Conservation (phyloP, 2,888 invertebrate genomes). For the Lasioglossum oenotherae region DNA sequence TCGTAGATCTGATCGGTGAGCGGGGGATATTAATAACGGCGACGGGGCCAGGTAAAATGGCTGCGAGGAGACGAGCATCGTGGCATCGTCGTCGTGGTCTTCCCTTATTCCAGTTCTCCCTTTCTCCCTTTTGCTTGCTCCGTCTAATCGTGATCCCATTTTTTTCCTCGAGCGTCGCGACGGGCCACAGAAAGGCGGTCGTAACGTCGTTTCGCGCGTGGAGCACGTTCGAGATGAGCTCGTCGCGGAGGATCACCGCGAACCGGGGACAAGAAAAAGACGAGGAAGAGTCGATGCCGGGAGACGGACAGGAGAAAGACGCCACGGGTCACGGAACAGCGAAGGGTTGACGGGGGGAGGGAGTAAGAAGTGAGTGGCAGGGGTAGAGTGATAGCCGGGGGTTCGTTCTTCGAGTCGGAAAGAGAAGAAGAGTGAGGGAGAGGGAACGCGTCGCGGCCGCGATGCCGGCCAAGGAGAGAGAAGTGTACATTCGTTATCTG, state of each 20-base stretch:
- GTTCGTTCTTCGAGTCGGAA: slow-evolving; percentile 14
- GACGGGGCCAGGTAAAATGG: slow-evolving; percentile 33
- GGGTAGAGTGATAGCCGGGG: slow-evolving; percentile 16
- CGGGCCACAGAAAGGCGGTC: slow-evolving; percentile 59
- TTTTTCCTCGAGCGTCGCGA: slow-evolving; percentile 24
- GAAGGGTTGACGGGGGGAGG: slow-evolving; percentile 8
- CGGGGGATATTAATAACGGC: slow-evolving; percentile 55
- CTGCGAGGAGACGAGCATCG: slow-evolving; percentile 2
- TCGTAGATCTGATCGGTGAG: slow-evolving; percentile 52
- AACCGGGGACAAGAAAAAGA: slow-evolving; percentile 53
- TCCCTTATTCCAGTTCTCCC: not conserved
- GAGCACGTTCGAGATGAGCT: slow-evolving; percentile 51
- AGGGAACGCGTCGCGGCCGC: slow-evolving; percentile 44
- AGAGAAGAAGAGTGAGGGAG: slow-evolving; percentile 29
- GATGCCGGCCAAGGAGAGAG: slow-evolving; percentile 69
- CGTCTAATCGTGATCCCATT: slow-evolving; percentile 54
- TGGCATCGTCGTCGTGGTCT: not conserved
- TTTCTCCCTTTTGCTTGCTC: not conserved
- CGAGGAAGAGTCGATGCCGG: slow-evolving; percentile 52
- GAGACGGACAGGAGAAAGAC: slow-evolving; percentile 61
- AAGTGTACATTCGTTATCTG: slow-evolving; percentile 83
- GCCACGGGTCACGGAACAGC: slow-evolving; percentile 34
- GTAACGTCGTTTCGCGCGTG: slow-evolving; percentile 70
- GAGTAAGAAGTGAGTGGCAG: slow-evolving; percentile 3
- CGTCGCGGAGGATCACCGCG: slow-evolving; percentile 32